phyloP scores from a whole-genome alignment of 2,797 vertebrate genomes.

The Tenualosa thibaudeaui region DNA sequence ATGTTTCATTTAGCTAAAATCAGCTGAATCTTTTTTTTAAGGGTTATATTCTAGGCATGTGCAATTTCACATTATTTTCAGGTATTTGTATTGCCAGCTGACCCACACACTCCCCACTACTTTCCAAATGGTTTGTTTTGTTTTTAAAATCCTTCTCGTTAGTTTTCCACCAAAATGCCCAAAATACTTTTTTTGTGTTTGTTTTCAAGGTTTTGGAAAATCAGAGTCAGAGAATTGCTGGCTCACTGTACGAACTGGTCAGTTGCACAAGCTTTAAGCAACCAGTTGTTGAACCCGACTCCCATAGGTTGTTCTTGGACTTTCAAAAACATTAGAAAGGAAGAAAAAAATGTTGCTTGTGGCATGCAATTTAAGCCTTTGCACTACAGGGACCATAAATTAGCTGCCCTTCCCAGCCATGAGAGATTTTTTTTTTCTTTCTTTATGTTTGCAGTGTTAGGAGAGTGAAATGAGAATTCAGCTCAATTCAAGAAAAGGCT shows the following conservation, averaged over 20 bases:
- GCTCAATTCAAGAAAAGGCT: neutral
- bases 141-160: neutral
- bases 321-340: neutral
- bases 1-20: neutral
- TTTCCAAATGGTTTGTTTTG: neutral
- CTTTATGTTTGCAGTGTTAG: neutral
- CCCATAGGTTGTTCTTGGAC: neutral
- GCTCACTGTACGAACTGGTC: neutral
- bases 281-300: neutral
- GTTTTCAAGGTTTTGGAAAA: neutral
- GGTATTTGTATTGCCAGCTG: neutral
- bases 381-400: neutral
- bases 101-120: neutral
- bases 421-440: neutral
- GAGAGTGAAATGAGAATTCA: neutral
- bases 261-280: constrained; percentile 10
- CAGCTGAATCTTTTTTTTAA: neutral
- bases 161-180: neutral
- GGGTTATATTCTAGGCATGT: neutral
- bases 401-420: neutral
- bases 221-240: neutral
- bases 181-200: neutral
- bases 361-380: neutral
- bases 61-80: neutral
- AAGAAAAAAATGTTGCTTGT: neutral